A percentile compares a stretch with the other conserved stretches of the same genome.
Conservation (phyloP, 2,888 invertebrate genomes). For the Strigamia crassipes region DNA sequence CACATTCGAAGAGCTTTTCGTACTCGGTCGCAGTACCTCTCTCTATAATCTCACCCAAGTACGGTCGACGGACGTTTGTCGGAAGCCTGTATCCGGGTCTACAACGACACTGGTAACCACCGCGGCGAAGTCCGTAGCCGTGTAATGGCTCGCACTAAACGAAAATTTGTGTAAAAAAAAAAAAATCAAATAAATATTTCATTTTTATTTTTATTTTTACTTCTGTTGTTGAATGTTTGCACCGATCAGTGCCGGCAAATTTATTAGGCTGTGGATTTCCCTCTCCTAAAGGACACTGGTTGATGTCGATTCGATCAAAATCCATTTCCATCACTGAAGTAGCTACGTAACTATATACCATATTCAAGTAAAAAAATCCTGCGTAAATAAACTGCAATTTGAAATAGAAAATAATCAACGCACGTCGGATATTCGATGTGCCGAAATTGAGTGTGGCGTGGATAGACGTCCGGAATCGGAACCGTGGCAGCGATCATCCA, state of each 20-base stretch:
- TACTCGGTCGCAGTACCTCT: slow-evolving; percentile 90
- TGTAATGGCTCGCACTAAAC: slow-evolving; percentile 89
- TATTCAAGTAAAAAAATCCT: neutral
- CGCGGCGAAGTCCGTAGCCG: slow-evolving; percentile 94
- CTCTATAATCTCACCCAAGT: slow-evolving; percentile 90
- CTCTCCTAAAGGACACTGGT: slow-evolving; percentile 88
- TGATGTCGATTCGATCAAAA: slow-evolving; percentile 94
- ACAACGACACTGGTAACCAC: slow-evolving; percentile 94
- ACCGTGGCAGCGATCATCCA: slow-evolving; percentile 94
- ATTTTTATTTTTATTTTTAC: slow-evolving; percentile 59
- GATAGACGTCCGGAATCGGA: slow-evolving; percentile 94
- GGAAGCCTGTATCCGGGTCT: slow-evolving; percentile 86
- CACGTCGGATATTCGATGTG: slow-evolving; percentile 93
- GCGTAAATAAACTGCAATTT: neutral
- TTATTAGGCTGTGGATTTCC: slow-evolving; percentile 87
- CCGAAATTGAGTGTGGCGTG: slow-evolving; percentile 87
- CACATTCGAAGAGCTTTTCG: slow-evolving; percentile 83
- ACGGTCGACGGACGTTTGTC: slow-evolving; percentile 83
- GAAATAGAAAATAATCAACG: slow-evolving; percentile 58
- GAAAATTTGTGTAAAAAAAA: too few relatives aligned
- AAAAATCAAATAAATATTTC: slow-evolving; percentile 44
- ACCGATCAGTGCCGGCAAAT: slow-evolving; percentile 86
- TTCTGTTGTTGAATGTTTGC: slow-evolving; percentile 88
- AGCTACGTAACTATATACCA: slow-evolving; percentile 84
- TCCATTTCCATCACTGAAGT: slow-evolving; percentile 93